Percentiles rank a stretch among this genome's conserved stretches.
Conservation (phyloP, 2,113 vertebrate genomes). For the Todiramphus chloris region DNA sequence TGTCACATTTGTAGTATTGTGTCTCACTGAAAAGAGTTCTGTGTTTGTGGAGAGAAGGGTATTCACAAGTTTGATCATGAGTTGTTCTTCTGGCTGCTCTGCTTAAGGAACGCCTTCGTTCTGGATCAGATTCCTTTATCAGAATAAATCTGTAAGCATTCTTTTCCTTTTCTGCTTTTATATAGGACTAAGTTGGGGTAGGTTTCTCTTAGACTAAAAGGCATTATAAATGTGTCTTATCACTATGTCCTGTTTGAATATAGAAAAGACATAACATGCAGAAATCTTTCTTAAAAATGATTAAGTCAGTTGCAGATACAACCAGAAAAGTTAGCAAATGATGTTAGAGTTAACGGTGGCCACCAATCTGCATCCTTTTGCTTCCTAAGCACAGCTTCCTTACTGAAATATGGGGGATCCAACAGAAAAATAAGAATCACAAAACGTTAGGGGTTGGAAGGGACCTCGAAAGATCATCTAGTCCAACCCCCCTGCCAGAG, state of each 20-base stretch:
- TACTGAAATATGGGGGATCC: neutral
- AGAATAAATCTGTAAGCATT: neutral
- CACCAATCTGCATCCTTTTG: neutral
- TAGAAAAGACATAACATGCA: neutral
- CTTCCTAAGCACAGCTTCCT: neutral
- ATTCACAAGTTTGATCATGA: constrained; percentile 8
- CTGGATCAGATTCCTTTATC: neutral
- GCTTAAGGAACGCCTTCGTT: neutral
- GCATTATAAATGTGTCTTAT: neutral
- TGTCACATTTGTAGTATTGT: neutral
- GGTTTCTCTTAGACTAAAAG: neutral
- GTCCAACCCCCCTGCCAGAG: too few species aligned
- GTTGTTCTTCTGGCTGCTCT: neutral
- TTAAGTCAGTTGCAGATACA: neutral
- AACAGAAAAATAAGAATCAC: neutral
- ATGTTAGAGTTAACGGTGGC: neutral
- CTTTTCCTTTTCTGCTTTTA: neutral
- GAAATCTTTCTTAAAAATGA: neutral
- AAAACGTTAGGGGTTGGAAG: too few species aligned
- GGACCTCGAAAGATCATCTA: too few species aligned
- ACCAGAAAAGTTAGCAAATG: neutral
- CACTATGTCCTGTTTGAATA: neutral
- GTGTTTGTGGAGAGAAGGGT: neutral
- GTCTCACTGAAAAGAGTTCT: neutral
- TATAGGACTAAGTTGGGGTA: neutral